These are phyloP conservation scores for Teleogryllus occipitalis DNA, from an alignment of 1,140 invertebrate genomes.

Conservation along the genomic window DNA sequence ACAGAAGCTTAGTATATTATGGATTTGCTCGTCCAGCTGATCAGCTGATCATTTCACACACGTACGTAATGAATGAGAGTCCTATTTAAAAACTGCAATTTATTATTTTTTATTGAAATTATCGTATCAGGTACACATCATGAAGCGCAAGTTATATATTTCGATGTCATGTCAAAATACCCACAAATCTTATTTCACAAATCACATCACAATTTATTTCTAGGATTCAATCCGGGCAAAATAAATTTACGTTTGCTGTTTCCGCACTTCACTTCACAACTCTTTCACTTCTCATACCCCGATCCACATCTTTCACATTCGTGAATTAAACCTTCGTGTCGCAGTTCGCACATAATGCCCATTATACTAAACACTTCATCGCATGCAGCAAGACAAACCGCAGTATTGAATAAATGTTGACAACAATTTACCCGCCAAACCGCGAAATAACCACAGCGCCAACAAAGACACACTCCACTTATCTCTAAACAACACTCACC, in stretches of 20 bases:
- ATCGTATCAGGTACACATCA: background rate
- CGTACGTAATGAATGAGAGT: background rate
- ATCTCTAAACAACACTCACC: no score
- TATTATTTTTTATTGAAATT: no score
- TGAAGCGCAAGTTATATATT: background rate
- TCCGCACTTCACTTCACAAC: background rate
- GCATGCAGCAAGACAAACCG: background rate
- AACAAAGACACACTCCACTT: no score
- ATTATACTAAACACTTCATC: background rate
- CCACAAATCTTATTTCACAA: background rate
- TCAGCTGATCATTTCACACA: conserved; percentile 9
- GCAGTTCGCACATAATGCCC: background rate
- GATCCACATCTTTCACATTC: background rate
- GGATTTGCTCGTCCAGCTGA: conserved; percentile 10
- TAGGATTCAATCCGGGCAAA: no score
- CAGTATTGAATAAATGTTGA: background rate
- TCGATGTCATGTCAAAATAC: background rate
- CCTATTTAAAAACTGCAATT: background rate
- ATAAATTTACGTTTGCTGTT: no score
- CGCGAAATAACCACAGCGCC: background rate
- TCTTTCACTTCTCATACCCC: background rate
- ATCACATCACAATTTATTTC: background rate
- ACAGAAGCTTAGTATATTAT: background rate
- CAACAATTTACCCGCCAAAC: background rate
- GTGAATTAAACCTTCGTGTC: background rate